These are phyloP conservation scores for Lepus oiostolus DNA, from an alignment of 2,797 vertebrate species.

Conservation along the genomic window DNA sequence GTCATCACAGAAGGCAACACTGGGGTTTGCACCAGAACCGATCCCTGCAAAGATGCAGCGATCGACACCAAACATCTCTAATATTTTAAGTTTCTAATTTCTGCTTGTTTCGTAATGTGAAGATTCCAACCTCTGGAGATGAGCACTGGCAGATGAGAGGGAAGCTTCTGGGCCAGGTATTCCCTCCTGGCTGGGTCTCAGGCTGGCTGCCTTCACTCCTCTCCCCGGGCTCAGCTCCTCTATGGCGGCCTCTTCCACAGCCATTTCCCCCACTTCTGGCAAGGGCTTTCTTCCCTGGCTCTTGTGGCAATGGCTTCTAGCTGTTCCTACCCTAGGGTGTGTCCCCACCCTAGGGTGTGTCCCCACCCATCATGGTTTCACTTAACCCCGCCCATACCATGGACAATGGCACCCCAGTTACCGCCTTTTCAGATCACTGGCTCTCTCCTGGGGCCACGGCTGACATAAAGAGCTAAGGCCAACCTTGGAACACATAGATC, in stretches of 20 bases:
- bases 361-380: neutral
- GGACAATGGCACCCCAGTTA: neutral
- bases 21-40: neutral
- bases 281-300: neutral
- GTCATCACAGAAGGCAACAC: neutral
- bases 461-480: neutral
- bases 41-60: neutral
- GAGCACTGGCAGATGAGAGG: neutral
- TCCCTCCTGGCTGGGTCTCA: neutral
- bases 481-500: neutral
- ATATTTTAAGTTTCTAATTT: constrained; percentile 8
- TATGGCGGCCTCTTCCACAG: too few relatives aligned
- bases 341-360: accelerated
- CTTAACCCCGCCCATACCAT: neutral
- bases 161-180: neutral
- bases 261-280: neutral
- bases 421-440: neutral
- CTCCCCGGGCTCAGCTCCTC: neutral
- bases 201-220: neutral
- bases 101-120: neutral
- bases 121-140: constrained; percentile 38
- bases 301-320: neutral
- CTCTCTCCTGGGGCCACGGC: neutral
- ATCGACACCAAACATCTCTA: neutral
- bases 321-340: neutral